Percentiles rank a stretch among this genome's conserved stretches.
These are phyloP conservation scores for Boulengeromyrus knoepffleri DNA, from an alignment of 2,113 vertebrate species.

Conservation along the genomic window DNA sequence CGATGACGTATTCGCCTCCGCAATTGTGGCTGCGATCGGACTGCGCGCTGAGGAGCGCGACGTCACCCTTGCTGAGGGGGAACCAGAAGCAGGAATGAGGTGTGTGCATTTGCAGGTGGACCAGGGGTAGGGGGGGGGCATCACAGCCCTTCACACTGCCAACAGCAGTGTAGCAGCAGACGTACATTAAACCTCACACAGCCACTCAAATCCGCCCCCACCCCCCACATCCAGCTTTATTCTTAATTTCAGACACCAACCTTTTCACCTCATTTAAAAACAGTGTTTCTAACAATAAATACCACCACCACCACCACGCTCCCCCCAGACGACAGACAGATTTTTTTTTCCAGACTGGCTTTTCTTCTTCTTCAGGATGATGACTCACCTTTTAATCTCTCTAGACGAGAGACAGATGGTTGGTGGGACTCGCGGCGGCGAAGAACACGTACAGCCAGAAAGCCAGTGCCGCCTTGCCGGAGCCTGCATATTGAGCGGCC, in stretches of 20 bases:
- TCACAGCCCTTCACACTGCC: neutral
- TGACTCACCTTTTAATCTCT: slow-evolving; percentile 13
- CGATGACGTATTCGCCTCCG: slow-evolving; percentile 36
- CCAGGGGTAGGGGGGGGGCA: neutral
- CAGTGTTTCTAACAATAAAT: neutral
- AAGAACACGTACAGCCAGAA: neutral
- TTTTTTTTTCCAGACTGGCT: neutral
- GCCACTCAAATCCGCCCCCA: neutral
- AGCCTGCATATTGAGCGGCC: neutral
- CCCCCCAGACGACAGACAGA: neutral
- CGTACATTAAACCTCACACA: neutral
- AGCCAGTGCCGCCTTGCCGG: too few species aligned
- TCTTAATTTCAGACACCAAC: neutral
- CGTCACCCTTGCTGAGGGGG: neutral
- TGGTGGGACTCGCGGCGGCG: neutral
- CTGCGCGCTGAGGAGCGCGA: slow-evolving; percentile 29
- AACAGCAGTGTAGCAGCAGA: neutral
- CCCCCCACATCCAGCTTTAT: slow-evolving; percentile 24
- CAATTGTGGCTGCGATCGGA: slow-evolving; percentile 44
- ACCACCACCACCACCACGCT: neutral
- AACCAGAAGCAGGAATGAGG: neutral
- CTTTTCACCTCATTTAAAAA: slow-evolving; percentile 6
- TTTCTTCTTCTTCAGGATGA: neutral
- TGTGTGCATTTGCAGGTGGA: neutral
- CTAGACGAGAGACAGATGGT: slow-evolving; percentile 6